Percentiles rank a stretch among this genome's conserved stretches.
Evolutionary conservation across 30 jellyfish, hydroid and myxozoan species (phyloP).

Genomic region (Turritopsis dohrnii): DNA sequence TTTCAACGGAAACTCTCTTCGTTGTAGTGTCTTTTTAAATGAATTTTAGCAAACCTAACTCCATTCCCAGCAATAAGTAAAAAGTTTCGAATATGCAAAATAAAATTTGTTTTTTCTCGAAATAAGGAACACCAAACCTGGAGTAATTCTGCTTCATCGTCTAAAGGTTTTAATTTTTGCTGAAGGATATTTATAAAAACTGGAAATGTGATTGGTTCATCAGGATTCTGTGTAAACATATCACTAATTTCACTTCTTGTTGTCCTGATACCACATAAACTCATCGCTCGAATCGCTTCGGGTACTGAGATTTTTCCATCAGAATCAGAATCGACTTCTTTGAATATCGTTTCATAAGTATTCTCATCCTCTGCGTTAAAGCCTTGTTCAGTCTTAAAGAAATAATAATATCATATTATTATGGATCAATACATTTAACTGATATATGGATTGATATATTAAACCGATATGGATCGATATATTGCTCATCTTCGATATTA

Average conservation of each 20-base stretch:
- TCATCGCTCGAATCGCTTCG: constrained; percentile 10
- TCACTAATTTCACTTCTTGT: constrained; percentile 1
- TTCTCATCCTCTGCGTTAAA: neutral
- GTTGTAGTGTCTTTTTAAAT: no score
- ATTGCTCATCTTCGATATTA: no score
- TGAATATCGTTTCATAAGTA: neutral
- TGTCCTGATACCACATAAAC: neutral
- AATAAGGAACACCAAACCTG: no score
- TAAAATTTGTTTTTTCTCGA: no score
- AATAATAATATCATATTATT: no score
- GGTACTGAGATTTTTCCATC: neutral
- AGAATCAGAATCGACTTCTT: constrained; percentile 1
- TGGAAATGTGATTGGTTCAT: neutral
- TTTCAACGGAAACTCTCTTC: no score
- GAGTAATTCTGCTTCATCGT: neutral
- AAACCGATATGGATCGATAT: no score
- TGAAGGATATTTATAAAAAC: neutral
- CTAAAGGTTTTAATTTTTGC: neutral
- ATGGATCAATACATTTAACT: no score
- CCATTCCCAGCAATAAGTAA: no score
- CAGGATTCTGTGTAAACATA: constrained; percentile 5
- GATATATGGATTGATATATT: no score
- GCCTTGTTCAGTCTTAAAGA: neutral
- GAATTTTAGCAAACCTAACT: no score
- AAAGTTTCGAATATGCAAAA: no score